Conservation (phyloP, 2,113 vertebrate species). For the Dasyprocta punctata region DNA sequence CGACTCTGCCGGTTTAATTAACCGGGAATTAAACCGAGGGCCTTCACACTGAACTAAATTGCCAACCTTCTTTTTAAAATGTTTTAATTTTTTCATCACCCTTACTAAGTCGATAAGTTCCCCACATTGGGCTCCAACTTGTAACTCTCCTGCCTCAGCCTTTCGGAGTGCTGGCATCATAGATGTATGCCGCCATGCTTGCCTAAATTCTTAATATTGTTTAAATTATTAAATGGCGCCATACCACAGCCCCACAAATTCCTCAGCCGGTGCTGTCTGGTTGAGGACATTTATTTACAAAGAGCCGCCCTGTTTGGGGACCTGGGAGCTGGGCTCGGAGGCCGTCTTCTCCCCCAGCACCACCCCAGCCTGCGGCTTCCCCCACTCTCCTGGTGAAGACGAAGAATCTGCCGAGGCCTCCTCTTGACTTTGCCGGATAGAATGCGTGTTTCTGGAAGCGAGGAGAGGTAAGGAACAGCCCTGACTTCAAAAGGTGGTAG, state of each 20-base stretch:
- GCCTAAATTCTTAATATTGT: not conserved
- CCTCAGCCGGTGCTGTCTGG: too few species aligned
- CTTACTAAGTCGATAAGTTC: not conserved
- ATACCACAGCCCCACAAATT: not conserved
- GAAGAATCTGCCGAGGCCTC: not conserved
- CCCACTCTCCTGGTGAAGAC: accelerated
- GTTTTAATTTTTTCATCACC: not conserved
- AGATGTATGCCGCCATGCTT: too few species aligned
- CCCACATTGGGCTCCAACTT: not conserved
- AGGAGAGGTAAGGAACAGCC: not conserved
- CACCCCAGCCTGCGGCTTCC: accelerated
- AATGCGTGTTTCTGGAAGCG: not conserved
- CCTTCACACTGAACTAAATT: not conserved
- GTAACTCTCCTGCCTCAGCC: not conserved
- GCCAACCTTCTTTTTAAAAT: not conserved
- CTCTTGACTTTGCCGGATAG: not conserved
- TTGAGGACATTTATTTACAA: not conserved
- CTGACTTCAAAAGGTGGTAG: not conserved
- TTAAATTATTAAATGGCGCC: not conserved
- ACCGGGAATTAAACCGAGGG: not conserved
- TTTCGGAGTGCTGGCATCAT: not conserved
- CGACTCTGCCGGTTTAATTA: too few species aligned
- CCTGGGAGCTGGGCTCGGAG: not conserved
- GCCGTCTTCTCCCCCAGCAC: too few species aligned
- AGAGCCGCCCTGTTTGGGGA: not conserved